These are phyloP conservation scores for Geotrupes spiniger DNA, from an alignment of 2,888 invertebrate species.

Conservation along the genomic window DNA sequence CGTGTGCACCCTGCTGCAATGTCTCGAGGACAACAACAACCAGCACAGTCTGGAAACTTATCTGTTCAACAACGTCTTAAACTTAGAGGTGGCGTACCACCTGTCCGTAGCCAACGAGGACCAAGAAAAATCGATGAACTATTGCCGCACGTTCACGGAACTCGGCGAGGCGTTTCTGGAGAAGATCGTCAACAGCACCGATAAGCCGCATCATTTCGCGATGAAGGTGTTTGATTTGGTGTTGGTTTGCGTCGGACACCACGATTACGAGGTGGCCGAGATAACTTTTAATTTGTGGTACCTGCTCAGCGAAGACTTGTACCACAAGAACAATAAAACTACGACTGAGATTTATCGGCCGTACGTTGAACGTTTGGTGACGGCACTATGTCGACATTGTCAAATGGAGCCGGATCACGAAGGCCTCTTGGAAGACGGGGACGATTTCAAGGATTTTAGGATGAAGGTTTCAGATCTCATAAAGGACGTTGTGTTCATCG, in stretches of 20 bases:
- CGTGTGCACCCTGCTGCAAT: slow-evolving; percentile 80
- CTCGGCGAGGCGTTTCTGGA: slow-evolving; percentile 87
- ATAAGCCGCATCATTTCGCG: slow-evolving; percentile 68
- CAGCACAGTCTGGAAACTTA: slow-evolving; percentile 72
- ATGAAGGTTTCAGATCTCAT: slow-evolving; percentile 87
- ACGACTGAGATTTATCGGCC: slow-evolving; percentile 84
- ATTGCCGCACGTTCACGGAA: slow-evolving; percentile 93
- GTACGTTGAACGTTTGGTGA: slow-evolving; percentile 86
- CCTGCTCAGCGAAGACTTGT: slow-evolving; percentile 89
- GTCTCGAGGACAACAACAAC: slow-evolving; percentile 74
- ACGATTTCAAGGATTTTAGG: slow-evolving; percentile 83
- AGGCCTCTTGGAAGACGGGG: slow-evolving; percentile 77
- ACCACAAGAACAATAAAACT: slow-evolving; percentile 78
- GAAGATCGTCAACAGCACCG: slow-evolving; percentile 68
- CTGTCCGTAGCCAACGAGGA: slow-evolving; percentile 91
- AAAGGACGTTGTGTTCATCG: slow-evolving; percentile 95
- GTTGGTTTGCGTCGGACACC: slow-evolving; percentile 90
- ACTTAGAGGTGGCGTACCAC: slow-evolving; percentile 83
- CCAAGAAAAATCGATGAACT: slow-evolving; percentile 90
- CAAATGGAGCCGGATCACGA: slow-evolving; percentile 96
- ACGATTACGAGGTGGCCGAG: slow-evolving; percentile 92
- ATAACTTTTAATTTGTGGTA: slow-evolving; percentile 98
- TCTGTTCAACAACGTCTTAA: slow-evolving; percentile 77
- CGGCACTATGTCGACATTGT: slow-evolving; percentile 84
- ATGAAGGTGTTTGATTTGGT: slow-evolving; percentile 85